Evolutionary conservation across 2,888 invertebrate species (phyloP), one percentile per base, ranked within the genome.

Genomic region (Chrysomela aeneicollis): DNA sequence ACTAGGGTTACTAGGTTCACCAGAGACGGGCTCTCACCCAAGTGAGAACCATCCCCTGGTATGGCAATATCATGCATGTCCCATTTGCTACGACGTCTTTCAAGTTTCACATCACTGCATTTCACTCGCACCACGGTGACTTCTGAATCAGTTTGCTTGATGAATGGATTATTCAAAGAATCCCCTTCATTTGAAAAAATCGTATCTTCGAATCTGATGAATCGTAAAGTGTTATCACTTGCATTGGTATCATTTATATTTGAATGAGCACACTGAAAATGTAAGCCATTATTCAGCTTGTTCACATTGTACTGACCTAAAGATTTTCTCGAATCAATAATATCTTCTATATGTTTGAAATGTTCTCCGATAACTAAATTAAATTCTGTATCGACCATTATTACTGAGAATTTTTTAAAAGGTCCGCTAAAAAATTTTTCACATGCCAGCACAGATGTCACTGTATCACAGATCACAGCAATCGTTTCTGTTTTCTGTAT

Each of bases 61-160:
- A 86, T 81, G 1, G 82, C 78, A 61, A 82, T 82, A 47, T 83
- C 84, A 2, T 83, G 79, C 73, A 84, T 84, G 63, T 85, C 82
- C 76, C 85, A 85, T 63, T 84, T 75, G 63, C 82, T 83, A 59
- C 75, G 80, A 5, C 75, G 77, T n/a, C 78, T 78, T 70, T 76
- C 71, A 78, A 74, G 70, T 71, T 81, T 61, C 79, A 77, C 65
- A 19, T 77, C 76, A 59, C 78, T 76, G 55, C 79, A 76, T 73
- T 86, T 85, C 78, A 87, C 85, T 73, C 86, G 78, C 8, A 87
- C 81, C 2, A 88, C 85, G 0, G 88, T 87, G 60, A 88, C 84
- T 75, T 87, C 87, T 0, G 87, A 87, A 77, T 87, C 87, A 55
- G 87, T 87, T 0, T 86, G 85, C 83, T 86, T 86, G 12, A 87